phyloP scores from a whole-genome alignment of 2,113 vertebrate genomes.

The Podarcis muralis region DNA sequence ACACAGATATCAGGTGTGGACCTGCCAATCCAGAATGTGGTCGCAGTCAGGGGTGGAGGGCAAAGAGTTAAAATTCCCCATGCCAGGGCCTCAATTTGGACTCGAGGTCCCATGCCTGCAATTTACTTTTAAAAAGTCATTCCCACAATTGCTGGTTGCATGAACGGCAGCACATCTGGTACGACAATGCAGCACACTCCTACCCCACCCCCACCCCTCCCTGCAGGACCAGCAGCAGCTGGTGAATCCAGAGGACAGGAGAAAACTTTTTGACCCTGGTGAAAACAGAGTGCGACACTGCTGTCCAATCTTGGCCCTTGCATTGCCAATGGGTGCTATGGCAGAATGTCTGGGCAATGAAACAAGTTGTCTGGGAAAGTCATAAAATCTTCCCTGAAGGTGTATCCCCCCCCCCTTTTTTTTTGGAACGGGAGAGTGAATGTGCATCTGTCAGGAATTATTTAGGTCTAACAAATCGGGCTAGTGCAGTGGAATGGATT shows the following conservation, averaged over 20 bases:
- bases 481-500: background rate
- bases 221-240: background rate
- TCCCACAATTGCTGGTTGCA: no score
- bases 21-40: no score
- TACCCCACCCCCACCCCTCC: no score
- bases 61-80: no score
- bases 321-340: background rate
- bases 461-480: slow-evolving; percentile 34
- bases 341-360: background rate
- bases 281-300: background rate
- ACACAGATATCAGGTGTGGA: no score
- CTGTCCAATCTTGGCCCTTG: background rate
- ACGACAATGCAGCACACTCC: no score
- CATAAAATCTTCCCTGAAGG: background rate
- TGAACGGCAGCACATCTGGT: no score
- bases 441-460: slow-evolving; percentile 6
- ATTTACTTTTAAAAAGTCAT: no score
- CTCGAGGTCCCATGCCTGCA: no score
- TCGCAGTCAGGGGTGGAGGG: no score
- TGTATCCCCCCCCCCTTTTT: background rate
- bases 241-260: background rate
- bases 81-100: no score
- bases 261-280: background rate
- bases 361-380: background rate
- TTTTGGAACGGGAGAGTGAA: background rate